Conservation (phyloP, 2,113 vertebrate species). For the Oreotragus oreotragus region DNA sequence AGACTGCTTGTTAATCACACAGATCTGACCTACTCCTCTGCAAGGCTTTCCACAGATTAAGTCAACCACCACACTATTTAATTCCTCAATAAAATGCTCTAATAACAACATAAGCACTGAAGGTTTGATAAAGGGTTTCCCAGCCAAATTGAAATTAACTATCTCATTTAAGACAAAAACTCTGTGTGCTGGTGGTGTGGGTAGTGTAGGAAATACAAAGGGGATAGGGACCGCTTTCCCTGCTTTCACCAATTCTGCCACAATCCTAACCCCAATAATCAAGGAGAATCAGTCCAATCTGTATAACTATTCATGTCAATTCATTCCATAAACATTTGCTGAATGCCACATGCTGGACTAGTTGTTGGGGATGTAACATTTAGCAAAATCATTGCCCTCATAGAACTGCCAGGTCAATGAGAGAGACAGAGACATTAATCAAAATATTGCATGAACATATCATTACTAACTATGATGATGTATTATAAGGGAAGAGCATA, state of each 20-base stretch:
- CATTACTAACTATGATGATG: background rate
- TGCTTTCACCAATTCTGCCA: background rate
- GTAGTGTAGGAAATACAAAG: background rate
- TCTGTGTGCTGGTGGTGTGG: background rate
- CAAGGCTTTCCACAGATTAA: background rate
- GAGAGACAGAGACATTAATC: background rate
- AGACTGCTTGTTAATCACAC: background rate
- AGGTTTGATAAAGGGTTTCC: background rate
- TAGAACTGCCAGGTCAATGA: background rate
- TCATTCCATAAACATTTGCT: background rate
- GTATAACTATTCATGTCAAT: background rate
- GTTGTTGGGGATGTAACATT: background rate
- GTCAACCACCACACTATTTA: background rate
- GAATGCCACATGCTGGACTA: background rate
- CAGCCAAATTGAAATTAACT: constrained; percentile 3
- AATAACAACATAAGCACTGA: constrained; percentile 14
- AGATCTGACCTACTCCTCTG: background rate
- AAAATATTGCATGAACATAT: background rate
- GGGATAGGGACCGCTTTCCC: background rate
- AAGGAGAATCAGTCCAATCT: background rate
- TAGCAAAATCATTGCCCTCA: background rate
- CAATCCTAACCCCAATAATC: background rate
- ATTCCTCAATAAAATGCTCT: constrained; percentile 3
- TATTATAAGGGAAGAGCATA: background rate
- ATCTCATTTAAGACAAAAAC: background rate